Conservation (phyloP, 30 jellyfish, hydroid and myxozoan genomes). For the Rhopilema esculentum region DNA sequence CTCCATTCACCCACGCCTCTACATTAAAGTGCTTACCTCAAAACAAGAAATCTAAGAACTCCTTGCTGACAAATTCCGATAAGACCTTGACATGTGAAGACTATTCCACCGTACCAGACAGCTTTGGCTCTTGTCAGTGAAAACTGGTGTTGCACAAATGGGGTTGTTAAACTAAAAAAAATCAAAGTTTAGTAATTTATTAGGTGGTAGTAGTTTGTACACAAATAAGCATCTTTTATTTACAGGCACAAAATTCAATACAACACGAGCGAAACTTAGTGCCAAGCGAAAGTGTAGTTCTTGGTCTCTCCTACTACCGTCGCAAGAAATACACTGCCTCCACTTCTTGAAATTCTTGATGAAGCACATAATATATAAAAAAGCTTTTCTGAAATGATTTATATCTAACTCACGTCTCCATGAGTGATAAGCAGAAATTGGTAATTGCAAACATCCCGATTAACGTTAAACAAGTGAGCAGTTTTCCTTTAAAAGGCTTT, state of each 20-base stretch:
- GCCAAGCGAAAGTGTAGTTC: too few species aligned
- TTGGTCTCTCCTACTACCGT: too few species aligned
- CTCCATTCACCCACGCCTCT: too few species aligned
- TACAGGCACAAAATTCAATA: background rate
- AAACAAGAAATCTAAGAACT: background rate
- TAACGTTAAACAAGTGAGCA: slow-evolving; percentile 4
- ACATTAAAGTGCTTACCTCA: background rate
- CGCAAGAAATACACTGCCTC: too few species aligned
- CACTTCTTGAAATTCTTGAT: too few species aligned
- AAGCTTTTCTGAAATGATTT: too few species aligned
- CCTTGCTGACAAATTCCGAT: slow-evolving; percentile 19
- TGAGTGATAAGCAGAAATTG: slow-evolving; percentile 33
- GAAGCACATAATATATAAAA: background rate
- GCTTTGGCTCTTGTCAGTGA: slow-evolving; percentile 50
- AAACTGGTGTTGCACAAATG: slow-evolving; percentile 53
- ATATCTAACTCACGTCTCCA: slow-evolving; percentile 64
- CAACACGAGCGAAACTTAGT: background rate
- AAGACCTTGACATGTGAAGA: slow-evolving; percentile 43
- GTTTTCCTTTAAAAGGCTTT: background rate
- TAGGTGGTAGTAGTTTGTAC: background rate
- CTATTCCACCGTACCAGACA: slow-evolving; percentile 44
- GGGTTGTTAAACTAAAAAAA: slow-evolving; percentile 43
- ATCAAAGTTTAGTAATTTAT: too few species aligned
- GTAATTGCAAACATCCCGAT: slow-evolving; percentile 43
- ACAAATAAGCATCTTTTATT: background rate